Evolutionary conservation across 2,888 invertebrate species (phyloP), one percentile per base, ranked within the genome.

Genomic region (Drosophila cognata): DNA sequence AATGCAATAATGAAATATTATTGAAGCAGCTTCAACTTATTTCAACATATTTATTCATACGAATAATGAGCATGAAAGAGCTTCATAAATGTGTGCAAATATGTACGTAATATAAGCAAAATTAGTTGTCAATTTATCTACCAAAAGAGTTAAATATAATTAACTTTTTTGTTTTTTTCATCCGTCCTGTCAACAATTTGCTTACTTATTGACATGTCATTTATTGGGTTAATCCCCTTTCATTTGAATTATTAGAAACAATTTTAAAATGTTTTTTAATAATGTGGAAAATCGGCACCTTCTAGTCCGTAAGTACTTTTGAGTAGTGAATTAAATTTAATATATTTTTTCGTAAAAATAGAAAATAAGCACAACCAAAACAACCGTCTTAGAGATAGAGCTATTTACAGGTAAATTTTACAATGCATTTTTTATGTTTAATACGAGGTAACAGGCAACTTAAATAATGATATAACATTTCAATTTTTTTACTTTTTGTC

Each of bases 281-380:
- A 16, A 46, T 4, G 8, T 6, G 4, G 7, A 2, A 31, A 11
- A 4, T 52, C 25, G 43, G 31, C 60, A 38, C 33, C 7, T 4
- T 0, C 3, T 2, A 28, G 41, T 31, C 11, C 8, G 16, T 4
- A 21, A 16, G 2, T 16, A 25, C 4, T 46, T 13, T 25, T 46
- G 18, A 18, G 18, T 38, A 18, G 18, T 2, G 18, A 18, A 29
- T 36, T 11, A 61, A 64, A 55, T 46, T 41, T 28, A 35, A 21
- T 48, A 25, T 13, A 21, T 60, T 56, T 46, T 67, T 4, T 38
- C 41, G 16, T 31, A 48, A 55, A 2, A 31, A 8, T 31, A 2
- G 0, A 31, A 31, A 77, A 73, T 73, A 57, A 51, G 58, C 29
- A 41, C 59, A 71, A 53, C 52, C 33, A 48, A 63, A 65, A 56